phyloP scores from a whole-genome alignment of 2,797 vertebrate genomes.

The Acanthurus leucopareius region DNA sequence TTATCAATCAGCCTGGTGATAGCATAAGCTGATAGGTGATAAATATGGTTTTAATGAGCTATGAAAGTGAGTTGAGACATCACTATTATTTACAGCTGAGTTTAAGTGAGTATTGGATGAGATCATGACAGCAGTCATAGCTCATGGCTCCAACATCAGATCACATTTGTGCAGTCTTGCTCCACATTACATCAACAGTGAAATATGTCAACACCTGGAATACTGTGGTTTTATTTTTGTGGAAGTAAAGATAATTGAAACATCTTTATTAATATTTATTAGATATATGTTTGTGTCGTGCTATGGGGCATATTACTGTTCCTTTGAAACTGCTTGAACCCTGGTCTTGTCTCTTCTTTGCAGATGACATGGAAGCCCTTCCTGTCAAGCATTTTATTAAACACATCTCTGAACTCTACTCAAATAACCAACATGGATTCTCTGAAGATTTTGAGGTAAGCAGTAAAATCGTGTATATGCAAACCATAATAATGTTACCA shows the following conservation, averaged over 20 bases:
- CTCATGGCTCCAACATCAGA: too few species aligned
- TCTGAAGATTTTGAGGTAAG: slow-evolving; percentile 96
- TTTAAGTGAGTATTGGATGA: too few species aligned
- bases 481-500: not conserved
- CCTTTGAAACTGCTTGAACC: slow-evolving; percentile 14
- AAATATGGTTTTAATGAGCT: not conserved
- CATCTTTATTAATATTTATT: too few species aligned
- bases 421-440: slow-evolving; percentile 94
- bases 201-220: too few species aligned
- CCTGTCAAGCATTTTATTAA: slow-evolving; percentile 94
- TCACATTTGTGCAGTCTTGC: too few species aligned
- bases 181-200: too few species aligned
- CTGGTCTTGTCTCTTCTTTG: slow-evolving; percentile 32
- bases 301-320: not conserved
- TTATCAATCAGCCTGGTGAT: not conserved
- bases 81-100: too few species aligned
- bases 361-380: slow-evolving; percentile 96
- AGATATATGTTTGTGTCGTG: too few species aligned
- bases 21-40: not conserved
- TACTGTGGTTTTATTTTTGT: too few species aligned
- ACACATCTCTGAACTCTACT: slow-evolving; percentile 92
- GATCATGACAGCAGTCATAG: too few species aligned
- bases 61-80: not conserved
- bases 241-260: too few species aligned
- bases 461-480: not conserved